Conservation (phyloP, 2,113 vertebrate species). For the Riparia riparia region DNA sequence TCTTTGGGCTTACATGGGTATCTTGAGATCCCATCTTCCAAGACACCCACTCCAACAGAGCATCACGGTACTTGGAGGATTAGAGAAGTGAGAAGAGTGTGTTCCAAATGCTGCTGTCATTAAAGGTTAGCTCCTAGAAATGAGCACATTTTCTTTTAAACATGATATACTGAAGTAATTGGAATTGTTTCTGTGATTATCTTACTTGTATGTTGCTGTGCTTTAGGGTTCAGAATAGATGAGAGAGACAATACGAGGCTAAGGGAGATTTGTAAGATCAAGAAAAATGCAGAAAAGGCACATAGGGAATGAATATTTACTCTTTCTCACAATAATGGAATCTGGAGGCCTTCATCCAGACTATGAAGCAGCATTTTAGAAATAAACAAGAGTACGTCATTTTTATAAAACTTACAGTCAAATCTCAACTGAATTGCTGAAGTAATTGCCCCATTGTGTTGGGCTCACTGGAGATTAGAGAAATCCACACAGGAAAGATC, state of each 20-base stretch:
- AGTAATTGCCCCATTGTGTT: background rate
- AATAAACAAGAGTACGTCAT: background rate
- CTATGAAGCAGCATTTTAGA: background rate
- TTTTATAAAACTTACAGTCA: background rate
- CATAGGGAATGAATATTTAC: background rate
- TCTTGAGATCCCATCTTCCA: background rate
- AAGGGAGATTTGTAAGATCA: background rate
- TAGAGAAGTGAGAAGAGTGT: background rate
- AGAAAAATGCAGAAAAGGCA: background rate
- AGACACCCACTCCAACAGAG: background rate
- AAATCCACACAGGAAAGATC: background rate
- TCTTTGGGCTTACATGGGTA: background rate
- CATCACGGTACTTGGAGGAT: background rate
- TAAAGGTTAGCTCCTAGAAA: background rate
- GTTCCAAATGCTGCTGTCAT: background rate
- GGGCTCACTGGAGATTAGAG: background rate
- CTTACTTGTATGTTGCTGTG: background rate
- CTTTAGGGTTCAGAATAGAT: background rate
- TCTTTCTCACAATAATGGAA: background rate
- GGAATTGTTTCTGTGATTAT: background rate
- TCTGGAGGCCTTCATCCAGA: background rate
- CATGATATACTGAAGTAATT: background rate
- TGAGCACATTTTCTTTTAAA: background rate
- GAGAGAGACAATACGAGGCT: background rate
- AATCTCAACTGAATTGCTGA: background rate